Base-by-base conservation (phyloP, 2,888 invertebrate genomes). In the Ornithoptera priamus region DNA sequence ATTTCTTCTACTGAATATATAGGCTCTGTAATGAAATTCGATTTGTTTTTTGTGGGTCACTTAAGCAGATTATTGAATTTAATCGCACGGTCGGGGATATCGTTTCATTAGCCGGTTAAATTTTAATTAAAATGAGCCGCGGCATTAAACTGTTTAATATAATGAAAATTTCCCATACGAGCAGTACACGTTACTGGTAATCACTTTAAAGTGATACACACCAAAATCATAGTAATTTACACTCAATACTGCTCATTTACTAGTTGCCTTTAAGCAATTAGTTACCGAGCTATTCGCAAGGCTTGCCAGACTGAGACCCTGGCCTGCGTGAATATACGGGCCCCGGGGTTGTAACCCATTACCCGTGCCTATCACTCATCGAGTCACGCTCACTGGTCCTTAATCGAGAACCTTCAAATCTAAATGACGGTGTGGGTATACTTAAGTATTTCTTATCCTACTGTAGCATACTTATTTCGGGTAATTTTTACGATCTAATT, bases 21-120 rank as follows among this genome's bases (percentile, higher is more conserved):
- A 62, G 15, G 42, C 50, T 30, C 22, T 50, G 17, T 17, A 57
- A 20, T 58, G 17, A 18, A 57, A 17, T 65, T 57, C 53, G 53
- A 53, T 53, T 53, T 53, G 57, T 58, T 39, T 65, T 22, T 65
- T 36, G 42, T 58, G 15, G 39, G 57, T 30, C 36, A 57, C 57
- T 57, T 65, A 65, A 65, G 64, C 57, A 22, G 65, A 58, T 65
- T 58, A 65, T 42, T 65, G 39, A 58, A 39, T 65, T 42, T 65
- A 65, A 57, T 57, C 42, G 58, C 15, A 65, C 58, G 42, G 58
- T 42, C n/a, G 57, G 20, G 57, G 58, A 58, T 65, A 58, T 42
- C 24, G 53, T 24, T 58, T 58, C 20, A 57, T 39, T 65, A 39
- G 7, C 53, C 30, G 36, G 20, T 56, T 67, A 61, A 59, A 67